Percentiles rank a stretch among this genome's conserved stretches.
phyloP scores from a whole-genome alignment of 1,140 invertebrate species.

The Adelges cooleyi region DNA sequence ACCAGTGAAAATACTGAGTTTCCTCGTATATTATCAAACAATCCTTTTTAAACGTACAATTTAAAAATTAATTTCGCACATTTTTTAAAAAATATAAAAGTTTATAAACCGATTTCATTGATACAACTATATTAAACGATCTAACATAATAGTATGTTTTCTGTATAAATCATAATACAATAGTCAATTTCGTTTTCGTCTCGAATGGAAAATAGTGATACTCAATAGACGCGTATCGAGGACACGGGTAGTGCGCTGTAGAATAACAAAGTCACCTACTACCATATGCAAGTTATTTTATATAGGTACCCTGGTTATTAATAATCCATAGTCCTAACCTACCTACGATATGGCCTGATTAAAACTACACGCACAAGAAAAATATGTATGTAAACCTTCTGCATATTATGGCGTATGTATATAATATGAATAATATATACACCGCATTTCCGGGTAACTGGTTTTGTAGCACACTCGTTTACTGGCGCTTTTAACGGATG shows the following conservation, averaged over 20 bases:
- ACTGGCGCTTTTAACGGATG: background rate
- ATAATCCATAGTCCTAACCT: conserved; percentile 16
- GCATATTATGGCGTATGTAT: too few relatives aligned
- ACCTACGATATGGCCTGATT: conserved; percentile 13
- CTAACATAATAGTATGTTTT: background rate
- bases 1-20: too few relatives aligned
- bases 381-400: background rate
- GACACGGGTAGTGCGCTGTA: background rate
- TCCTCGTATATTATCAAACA: too few relatives aligned
- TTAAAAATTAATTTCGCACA: too few relatives aligned
- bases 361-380: background rate
- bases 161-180: too few relatives aligned
- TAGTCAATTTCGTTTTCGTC: background rate
- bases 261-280: background rate
- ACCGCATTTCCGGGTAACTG: conserved; percentile 10
- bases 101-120: background rate
- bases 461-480: conserved; percentile 11
- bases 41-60: too few relatives aligned
- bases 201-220: background rate
- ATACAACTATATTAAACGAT: background rate
- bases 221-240: conserved; percentile 23
- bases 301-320: conserved; percentile 11
- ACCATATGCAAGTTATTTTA: background rate
- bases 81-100: background rate
- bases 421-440: background rate